Percentiles rank a stretch among this genome's conserved stretches.
These are phyloP conservation scores for Alviniconcha strummeri DNA, from an alignment of 2,888 invertebrate genomes.

Conservation along the genomic window DNA sequence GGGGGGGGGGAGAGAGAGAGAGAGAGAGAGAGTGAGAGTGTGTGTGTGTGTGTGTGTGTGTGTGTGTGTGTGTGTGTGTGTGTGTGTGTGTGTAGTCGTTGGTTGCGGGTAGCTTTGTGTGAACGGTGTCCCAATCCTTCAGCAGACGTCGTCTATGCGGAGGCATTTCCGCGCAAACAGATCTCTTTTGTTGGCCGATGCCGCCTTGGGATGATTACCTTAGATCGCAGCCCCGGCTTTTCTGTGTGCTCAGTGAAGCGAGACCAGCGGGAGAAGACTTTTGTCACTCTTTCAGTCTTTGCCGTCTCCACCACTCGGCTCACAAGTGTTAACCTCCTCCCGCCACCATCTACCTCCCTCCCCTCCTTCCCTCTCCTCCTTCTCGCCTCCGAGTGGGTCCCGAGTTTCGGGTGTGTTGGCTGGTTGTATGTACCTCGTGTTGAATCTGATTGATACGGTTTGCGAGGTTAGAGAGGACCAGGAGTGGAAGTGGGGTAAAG, in stretches of 20 bases:
- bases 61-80: too few relatives aligned
- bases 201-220: conserved; percentile 5
- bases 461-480: too few relatives aligned
- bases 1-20: neutral
- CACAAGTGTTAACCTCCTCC: neutral
- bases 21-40: neutral
- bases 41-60: too few relatives aligned
- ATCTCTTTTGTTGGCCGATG: conserved; percentile 25
- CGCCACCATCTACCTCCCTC: neutral
- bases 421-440: too few relatives aligned
- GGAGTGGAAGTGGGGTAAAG: too few relatives aligned
- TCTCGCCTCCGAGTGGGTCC: neutral
- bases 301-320: neutral
- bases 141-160: neutral
- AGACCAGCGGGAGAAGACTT: conserved; percentile 7
- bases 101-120: neutral
- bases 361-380: neutral
- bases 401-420: too few relatives aligned
- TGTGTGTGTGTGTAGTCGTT: neutral
- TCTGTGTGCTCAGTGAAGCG: conserved; percentile 23
- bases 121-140: neutral
- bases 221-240: conserved; percentile 21
- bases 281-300: conserved; percentile 15
- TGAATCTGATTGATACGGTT: too few relatives aligned
- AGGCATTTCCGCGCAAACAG: conserved; percentile 33